These are phyloP conservation scores for Eutrigla gurnardus DNA, from an alignment of 2,797 vertebrate genomes.

Conservation along the genomic window DNA sequence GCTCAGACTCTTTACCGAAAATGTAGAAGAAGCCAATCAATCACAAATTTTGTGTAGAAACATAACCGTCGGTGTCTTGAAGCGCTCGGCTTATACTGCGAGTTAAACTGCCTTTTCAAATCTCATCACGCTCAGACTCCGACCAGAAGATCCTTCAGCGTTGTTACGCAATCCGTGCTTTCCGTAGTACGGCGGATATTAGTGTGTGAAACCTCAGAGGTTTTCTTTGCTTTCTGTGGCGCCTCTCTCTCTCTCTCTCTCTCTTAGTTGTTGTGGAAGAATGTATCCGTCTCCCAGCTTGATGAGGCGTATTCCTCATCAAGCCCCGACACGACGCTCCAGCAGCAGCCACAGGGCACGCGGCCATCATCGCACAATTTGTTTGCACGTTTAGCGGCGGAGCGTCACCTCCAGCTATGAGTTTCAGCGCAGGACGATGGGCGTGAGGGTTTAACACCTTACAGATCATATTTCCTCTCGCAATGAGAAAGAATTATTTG, in stretches of 20 bases:
- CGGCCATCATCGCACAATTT: conserved; percentile 51
- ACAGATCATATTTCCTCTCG: not conserved
- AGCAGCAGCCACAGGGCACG: conserved; percentile 44
- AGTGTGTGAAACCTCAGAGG: conserved; percentile 64
- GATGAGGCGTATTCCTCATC: conserved; percentile 67
- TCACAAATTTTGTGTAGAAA: not conserved
- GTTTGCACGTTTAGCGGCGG: conserved; percentile 47
- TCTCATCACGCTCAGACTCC: conserved; percentile 22
- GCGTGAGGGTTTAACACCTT: not conserved
- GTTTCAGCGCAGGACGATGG: conserved; percentile 32
- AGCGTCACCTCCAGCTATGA: conserved; percentile 48
- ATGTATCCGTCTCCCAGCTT: conserved; percentile 58
- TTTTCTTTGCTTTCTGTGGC: conserved; percentile 62
- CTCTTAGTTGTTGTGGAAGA: conserved; percentile 65
- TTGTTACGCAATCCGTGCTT: conserved; percentile 53
- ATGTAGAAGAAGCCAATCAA: not conserved
- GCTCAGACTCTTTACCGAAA: not conserved
- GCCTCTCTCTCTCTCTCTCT: conserved; percentile 38
- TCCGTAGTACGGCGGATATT: conserved; percentile 55
- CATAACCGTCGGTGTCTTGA: not conserved
- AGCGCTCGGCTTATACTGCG: not conserved
- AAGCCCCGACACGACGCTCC: conserved; percentile 67
- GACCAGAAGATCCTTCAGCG: conserved; percentile 23
- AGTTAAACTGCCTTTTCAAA: conserved; percentile 3
- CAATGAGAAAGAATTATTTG: conserved; percentile 8